Percentiles rank a stretch among this genome's conserved stretches.
Evolutionary conservation across 2,888 invertebrate genomes (phyloP).

Genomic region (Byasa hedistus): DNA sequence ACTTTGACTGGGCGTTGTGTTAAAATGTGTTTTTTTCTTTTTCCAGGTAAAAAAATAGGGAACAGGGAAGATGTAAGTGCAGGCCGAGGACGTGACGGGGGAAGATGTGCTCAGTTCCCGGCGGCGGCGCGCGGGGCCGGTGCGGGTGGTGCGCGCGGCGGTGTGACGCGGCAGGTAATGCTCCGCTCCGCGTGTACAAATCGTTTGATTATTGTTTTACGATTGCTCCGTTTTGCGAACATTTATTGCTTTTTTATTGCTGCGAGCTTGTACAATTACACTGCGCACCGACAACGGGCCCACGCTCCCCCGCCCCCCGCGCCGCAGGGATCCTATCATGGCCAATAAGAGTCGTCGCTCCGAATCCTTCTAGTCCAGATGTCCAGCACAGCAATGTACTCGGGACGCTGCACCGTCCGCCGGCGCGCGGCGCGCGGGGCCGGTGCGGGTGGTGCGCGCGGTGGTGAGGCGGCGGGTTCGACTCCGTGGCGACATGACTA

Average conservation of each 20-base stretch:
- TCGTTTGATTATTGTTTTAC: constrained; percentile 70
- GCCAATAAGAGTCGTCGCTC: too few species aligned
- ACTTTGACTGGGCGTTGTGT: too few species aligned
- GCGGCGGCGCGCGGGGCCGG: too few species aligned
- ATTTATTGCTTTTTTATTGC: constrained; percentile 31
- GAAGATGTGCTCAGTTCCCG: too few species aligned
- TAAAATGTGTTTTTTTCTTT: too few species aligned
- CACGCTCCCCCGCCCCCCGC: too few species aligned
- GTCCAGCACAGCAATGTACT: too few species aligned
- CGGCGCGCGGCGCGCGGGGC: neutral
- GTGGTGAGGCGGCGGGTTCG: constrained; percentile 3
- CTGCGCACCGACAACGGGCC: neutral
- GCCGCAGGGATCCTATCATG: too few species aligned
- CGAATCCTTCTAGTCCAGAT: too few species aligned
- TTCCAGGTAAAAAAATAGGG: too few species aligned
- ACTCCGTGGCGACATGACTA: constrained; percentile 47
- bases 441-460: constrained; percentile 2
- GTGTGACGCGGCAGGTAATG: constrained; percentile 76
- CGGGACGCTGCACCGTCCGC: constrained; percentile 5
- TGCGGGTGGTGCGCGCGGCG: constrained; percentile 73
- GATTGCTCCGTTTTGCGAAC: constrained; percentile 42
- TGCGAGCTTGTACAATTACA: constrained; percentile 33
- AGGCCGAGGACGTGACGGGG: too few species aligned
- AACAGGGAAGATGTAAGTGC: too few species aligned
- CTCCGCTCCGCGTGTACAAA: constrained; percentile 66